Evolutionary conservation across 1,140 invertebrate species (phyloP).

Genomic region (Plectus sambesii): DNA sequence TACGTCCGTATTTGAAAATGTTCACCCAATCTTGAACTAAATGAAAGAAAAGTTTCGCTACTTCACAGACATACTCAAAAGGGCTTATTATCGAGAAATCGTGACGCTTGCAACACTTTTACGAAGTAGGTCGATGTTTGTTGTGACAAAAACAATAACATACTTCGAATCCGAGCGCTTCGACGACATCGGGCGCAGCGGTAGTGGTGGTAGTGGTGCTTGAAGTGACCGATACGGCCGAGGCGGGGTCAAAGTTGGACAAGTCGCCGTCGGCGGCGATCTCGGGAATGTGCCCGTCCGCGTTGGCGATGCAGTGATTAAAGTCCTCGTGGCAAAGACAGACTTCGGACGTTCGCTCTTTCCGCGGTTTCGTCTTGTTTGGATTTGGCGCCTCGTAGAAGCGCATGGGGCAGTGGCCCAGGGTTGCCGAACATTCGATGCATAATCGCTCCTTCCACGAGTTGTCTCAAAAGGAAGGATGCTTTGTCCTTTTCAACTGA

Average conservation of each 20-base stretch:
- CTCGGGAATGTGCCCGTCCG: conserved; percentile 40
- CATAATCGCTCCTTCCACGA: conserved; percentile 43
- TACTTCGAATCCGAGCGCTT: conserved; percentile 44
- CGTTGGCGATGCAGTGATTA: conserved; percentile 40
- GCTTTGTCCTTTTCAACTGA: no score
- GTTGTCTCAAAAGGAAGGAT: conserved; percentile 30
- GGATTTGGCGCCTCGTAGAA: conserved; percentile 31
- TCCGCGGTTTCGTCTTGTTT: conserved; percentile 15
- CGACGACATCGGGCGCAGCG: conserved; percentile 31
- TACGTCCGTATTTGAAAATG: no score
- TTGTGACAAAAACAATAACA: no score
- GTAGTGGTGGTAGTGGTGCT: conserved; percentile 40
- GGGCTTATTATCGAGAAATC: no score
- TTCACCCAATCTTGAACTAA: no score
- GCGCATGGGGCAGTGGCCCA: conserved; percentile 42
- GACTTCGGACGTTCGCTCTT: conserved; percentile 20
- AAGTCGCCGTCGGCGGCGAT: conserved; percentile 35
- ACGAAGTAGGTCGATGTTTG: no score
- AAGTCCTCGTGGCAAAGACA: conserved; percentile 38
- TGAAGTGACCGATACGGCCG: background rate
- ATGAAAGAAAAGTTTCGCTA: no score
- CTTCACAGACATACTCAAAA: no score
- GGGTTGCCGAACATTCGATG: conserved; percentile 32
- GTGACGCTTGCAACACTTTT: no score
- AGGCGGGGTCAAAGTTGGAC: conserved; percentile 17